Percentiles rank a stretch among this genome's conserved stretches.
Conservation (phyloP, 2,113 vertebrate genomes). For the Limnothrissa miodon region DNA sequence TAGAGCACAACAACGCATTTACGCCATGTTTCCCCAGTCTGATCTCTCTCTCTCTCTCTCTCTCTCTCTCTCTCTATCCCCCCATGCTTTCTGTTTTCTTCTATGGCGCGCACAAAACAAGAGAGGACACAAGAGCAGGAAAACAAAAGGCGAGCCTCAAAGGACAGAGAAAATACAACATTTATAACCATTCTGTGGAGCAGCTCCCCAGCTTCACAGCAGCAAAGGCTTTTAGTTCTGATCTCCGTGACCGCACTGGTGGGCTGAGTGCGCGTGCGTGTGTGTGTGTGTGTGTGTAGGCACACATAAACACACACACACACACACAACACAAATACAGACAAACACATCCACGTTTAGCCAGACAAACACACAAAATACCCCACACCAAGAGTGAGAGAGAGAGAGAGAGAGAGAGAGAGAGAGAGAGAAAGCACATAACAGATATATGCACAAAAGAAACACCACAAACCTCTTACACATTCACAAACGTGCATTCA, state of each 20-base stretch:
- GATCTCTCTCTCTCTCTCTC: neutral
- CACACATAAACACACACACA: slow-evolving; percentile 1
- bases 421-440: neutral
- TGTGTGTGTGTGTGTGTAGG: too few relatives aligned
- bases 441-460: neutral
- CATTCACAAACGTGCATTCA: neutral
- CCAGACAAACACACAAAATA: neutral
- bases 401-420: neutral
- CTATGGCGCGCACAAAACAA: slow-evolving; percentile 37
- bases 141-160: slow-evolving; percentile 41
- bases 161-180: slow-evolving; percentile 36
- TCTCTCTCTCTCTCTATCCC: neutral
- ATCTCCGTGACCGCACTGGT: slow-evolving; percentile 28
- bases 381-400: neutral
- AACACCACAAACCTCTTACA: neutral
- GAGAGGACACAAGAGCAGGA: slow-evolving; percentile 30
- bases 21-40: neutral
- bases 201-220: slow-evolving; percentile 30
- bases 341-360: neutral
- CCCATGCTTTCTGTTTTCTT: slow-evolving; percentile 7
- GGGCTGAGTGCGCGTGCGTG: slow-evolving; percentile 20
- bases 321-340: neutral
- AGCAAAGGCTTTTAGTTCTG: slow-evolving; percentile 38
- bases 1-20: neutral
- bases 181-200: slow-evolving; percentile 46